phyloP scores from a whole-genome alignment of 2,113 vertebrate species.

The Apteryx owenii region DNA sequence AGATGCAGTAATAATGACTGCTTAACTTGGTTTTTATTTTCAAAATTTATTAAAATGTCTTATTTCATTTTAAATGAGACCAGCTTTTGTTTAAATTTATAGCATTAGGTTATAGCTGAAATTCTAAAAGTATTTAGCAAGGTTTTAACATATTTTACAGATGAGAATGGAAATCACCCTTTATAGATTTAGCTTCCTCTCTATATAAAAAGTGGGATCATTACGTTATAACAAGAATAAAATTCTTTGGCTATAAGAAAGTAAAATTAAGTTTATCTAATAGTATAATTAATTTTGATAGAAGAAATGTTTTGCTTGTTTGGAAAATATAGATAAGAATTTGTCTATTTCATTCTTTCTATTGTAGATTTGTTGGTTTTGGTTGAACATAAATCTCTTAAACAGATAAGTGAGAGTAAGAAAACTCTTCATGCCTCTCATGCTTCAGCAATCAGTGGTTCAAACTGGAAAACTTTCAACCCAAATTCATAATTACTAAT shows the following conservation, averaged over 20 bases:
- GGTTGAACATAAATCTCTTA: neutral
- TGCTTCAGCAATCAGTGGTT: neutral
- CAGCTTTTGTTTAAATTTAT: neutral
- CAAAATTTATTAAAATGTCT: neutral
- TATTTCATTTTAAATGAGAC: neutral
- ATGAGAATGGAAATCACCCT: neutral
- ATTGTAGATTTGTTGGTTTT: neutral
- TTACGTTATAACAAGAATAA: neutral
- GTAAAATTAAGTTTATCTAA: neutral
- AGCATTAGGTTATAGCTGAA: neutral
- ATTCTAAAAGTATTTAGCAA: neutral
- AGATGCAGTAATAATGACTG: neutral
- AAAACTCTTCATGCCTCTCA: neutral
- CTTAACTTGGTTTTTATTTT: neutral
- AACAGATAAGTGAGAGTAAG: neutral
- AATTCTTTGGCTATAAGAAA: neutral
- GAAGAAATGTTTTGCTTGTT: neutral
- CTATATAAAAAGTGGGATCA: neutral
- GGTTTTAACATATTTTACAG: neutral
- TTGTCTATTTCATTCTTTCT: slow-evolving; percentile 6
- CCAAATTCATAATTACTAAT: neutral
- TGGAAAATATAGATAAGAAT: neutral
- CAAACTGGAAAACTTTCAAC: neutral
- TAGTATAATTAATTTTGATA: neutral
- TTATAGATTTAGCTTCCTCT: neutral